A percentile compares a stretch with the other conserved stretches of the same genome.
Conservation (phyloP, 2,888 invertebrate species). For the Callosobruchus maculatus region DNA sequence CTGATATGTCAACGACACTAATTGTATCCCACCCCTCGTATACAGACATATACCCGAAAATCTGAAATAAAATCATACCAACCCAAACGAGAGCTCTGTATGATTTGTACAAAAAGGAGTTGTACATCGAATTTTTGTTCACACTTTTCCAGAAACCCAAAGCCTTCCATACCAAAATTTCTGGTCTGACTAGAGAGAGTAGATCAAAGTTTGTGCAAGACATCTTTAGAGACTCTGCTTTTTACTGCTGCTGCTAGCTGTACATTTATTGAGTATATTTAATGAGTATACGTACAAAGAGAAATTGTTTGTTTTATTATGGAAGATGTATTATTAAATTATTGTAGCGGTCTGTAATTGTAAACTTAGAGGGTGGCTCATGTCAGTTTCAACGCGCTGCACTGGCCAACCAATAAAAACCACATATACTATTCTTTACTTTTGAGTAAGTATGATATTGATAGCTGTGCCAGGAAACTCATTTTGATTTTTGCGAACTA, state of each 20-base stretch:
- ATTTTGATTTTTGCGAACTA: too few species aligned
- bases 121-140: background rate
- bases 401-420: too few species aligned
- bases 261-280: background rate
- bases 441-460: too few species aligned
- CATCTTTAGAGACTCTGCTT: background rate
- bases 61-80: background rate
- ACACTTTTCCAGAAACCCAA: background rate
- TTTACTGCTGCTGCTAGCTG: background rate
- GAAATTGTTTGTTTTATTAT: too few species aligned
- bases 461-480: too few species aligned
- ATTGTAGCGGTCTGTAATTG: too few species aligned
- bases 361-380: too few species aligned
- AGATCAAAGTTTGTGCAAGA: background rate
- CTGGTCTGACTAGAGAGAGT: background rate
- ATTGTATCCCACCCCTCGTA: background rate
- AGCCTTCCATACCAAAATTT: background rate
- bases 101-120: background rate
- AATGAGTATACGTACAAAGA: too few species aligned
- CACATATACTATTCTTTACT: too few species aligned
- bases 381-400: too few species aligned
- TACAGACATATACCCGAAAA: background rate
- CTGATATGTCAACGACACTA: background rate
- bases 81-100: background rate
- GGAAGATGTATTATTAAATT: too few species aligned